Conservation (phyloP, 64 coral and sea anemone genomes). For the Stylophora pistillata region DNA sequence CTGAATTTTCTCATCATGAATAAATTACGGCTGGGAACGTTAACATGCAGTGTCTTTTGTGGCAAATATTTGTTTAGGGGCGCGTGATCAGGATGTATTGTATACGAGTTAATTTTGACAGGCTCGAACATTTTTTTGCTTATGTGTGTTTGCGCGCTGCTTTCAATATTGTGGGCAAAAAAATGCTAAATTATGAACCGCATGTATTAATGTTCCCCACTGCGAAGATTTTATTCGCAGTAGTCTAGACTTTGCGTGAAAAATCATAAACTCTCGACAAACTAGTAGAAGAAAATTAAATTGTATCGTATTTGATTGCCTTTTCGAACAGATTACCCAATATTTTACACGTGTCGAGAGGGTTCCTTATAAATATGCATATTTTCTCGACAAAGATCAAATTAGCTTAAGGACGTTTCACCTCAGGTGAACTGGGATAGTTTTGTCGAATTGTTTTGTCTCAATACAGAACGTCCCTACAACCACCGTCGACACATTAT, state of each 20-base stretch:
- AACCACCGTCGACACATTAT: not conserved
- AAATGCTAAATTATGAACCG: conserved; percentile 33
- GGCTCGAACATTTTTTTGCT: not conserved
- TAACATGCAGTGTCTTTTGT: conserved; percentile 26
- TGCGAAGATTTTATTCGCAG: conserved; percentile 27
- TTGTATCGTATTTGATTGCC: not conserved
- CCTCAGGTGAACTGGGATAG: not conserved
- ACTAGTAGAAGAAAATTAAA: not conserved
- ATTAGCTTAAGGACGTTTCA: not conserved
- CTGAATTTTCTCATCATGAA: conserved; percentile 7
- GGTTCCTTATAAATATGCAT: conserved; percentile 18
- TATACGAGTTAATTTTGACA: conserved; percentile 42
- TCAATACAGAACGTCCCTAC: not conserved
- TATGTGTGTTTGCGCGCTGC: not conserved
- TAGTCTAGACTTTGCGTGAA: conserved; percentile 9
- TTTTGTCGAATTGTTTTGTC: conserved; percentile 14
- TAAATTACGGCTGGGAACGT: conserved; percentile 20
- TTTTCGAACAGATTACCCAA: not conserved
- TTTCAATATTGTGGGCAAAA: conserved; percentile 35
- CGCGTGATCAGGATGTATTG: conserved; percentile 28
- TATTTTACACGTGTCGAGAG: conserved; percentile 10
- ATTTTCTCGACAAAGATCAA: not conserved
- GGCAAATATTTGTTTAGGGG: conserved; percentile 42
- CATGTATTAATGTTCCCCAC: conserved; percentile 26
- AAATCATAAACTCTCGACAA: conserved; percentile 10